These are phyloP conservation scores for Paedocypris micromegethes DNA, from an alignment of 2,797 vertebrate species.

Conservation along the genomic window DNA sequence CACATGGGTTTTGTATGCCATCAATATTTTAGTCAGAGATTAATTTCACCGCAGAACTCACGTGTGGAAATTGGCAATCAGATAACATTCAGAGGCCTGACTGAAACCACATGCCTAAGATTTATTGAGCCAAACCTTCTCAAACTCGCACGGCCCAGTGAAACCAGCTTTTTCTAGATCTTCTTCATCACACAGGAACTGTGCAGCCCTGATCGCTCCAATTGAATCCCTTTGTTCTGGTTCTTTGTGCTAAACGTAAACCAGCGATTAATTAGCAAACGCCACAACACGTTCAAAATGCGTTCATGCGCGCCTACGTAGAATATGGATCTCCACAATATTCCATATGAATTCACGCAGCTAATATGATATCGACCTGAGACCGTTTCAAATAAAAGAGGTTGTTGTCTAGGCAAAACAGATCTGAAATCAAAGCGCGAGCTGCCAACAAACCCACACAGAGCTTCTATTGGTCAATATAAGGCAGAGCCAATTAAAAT, in stretches of 20 bases:
- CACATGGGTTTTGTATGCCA: constrained; percentile 50
- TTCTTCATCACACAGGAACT: constrained; percentile 50
- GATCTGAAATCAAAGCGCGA: neutral
- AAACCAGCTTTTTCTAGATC: constrained; percentile 51
- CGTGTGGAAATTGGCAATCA: constrained; percentile 59
- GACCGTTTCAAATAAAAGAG: no score
- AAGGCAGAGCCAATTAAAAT: constrained; percentile 27
- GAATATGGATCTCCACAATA: no score
- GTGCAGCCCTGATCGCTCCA: constrained; percentile 2
- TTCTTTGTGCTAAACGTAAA: no score
- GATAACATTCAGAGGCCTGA: constrained; percentile 64
- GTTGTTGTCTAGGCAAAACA: neutral
- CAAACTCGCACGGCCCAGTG: constrained; percentile 55
- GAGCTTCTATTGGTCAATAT: constrained; percentile 29
- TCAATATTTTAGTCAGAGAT: constrained; percentile 71
- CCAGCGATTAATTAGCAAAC: no score
- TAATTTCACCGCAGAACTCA: constrained; percentile 62
- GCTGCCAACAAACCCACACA: constrained; percentile 12
- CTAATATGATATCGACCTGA: no score
- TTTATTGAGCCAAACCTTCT: constrained; percentile 58
- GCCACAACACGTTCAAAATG: no score
- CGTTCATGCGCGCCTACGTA: no score
- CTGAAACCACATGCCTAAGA: constrained; percentile 24
- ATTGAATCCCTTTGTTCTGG: no score
- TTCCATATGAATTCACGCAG: no score